These are phyloP conservation scores for Gymnobelideus leadbeateri DNA, from an alignment of 2,113 vertebrate genomes.

Conservation along the genomic window DNA sequence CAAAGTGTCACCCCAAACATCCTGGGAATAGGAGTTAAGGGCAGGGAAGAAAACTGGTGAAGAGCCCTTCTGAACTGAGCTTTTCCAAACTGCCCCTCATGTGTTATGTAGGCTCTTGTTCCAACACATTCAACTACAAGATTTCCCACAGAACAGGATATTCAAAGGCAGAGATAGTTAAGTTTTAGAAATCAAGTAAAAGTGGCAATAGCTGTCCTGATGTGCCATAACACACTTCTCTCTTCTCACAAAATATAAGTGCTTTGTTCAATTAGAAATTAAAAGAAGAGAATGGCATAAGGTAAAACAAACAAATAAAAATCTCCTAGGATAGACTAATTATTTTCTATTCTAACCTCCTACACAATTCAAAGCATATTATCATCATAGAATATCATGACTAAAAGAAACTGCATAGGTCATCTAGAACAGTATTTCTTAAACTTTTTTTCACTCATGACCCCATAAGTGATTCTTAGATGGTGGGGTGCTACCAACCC, in stretches of 20 bases:
- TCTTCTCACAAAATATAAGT: background rate
- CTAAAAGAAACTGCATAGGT: background rate
- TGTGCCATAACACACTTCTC: background rate
- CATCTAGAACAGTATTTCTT: background rate
- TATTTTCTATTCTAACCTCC: background rate
- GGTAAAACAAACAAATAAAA: background rate
- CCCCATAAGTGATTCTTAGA: no score
- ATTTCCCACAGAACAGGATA: background rate
- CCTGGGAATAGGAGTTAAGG: background rate
- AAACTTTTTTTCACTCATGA: no score
- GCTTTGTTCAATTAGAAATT: background rate
- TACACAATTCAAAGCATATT: background rate
- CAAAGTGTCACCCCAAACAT: background rate
- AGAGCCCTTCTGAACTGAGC: background rate
- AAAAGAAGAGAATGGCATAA: background rate
- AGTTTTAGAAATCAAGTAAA: no score
- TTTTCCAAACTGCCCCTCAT: background rate
- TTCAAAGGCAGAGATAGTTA: background rate
- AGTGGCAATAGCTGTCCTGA: rapidly evolving
- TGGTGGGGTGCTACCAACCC: no score
- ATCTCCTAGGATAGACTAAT: background rate
- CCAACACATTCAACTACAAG: background rate
- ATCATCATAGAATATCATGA: background rate
- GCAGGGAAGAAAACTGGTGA: background rate
- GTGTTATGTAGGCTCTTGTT: background rate